Evolutionary conservation across 2,888 invertebrate genomes (phyloP), one percentile per base, ranked within the genome.

Genomic region (Chrysolina haemoptera): DNA sequence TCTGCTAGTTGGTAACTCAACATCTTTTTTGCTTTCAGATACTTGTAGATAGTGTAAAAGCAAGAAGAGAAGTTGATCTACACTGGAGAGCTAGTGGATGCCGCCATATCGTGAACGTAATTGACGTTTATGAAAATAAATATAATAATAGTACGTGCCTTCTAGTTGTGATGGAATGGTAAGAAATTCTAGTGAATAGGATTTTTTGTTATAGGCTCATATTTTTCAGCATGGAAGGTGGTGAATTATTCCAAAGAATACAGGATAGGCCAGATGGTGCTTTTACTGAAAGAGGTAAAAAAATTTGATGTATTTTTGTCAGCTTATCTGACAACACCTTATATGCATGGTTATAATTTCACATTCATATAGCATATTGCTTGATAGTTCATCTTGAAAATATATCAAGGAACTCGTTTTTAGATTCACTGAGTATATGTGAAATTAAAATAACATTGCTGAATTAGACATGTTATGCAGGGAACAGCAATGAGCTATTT

Each of bases 81-180:
- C 99, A 99, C 88, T 98, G 97, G 95, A 91, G 95, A 82, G 98
- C 96, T 0, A 96, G 96, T 78, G 94, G 94, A 14, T 98, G 98
- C 86, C 91, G 93, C 80, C 95, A 99, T 86, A 98, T 99, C 84
- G 99, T 99, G 9, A 94, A 95, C 87, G 93, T 94, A 79, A 89
- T 93, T 80, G 98, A 99, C 89, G 97, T 99, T 35, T 99, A 98
- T 88, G 98, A 98, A 89, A 99, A 99, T 89, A 92, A 94, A n/a
- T 98, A 98, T 85, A 94, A 94, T 77, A 95, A 95, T 11, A 94
- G 95, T 81, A 94, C 95, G 83, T 99, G 98, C 88, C 91, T 99
- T 1, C 91, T 99, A 9, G 97, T 99, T 48, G 95, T 99, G n/a
- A 99, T 99, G 99, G 99, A 99, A 91, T 98, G 98, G 95, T 95